Conservation (phyloP, 2,797 vertebrate species). For the Sciurus vulgaris region DNA sequence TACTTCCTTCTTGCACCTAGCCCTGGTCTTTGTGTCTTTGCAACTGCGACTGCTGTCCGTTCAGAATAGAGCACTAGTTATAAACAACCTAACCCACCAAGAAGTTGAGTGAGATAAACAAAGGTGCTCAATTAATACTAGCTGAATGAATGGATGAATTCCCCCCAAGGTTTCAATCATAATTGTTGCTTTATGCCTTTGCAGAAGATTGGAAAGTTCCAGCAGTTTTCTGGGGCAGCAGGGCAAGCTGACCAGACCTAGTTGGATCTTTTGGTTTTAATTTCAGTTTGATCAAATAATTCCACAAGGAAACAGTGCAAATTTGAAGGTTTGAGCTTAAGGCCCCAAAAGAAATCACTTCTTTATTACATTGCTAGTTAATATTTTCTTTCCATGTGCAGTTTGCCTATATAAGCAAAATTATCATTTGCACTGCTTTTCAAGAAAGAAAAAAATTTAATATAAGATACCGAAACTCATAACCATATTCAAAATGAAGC, state of each 20-base stretch:
- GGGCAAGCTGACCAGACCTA: conserved; percentile 58
- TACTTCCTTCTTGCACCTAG: background rate
- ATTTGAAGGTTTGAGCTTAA: conserved; percentile 77
- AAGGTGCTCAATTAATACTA: conserved; percentile 59
- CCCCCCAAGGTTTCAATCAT: conserved; percentile 12
- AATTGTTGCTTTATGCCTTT: conserved; percentile 61
- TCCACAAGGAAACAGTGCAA: conserved; percentile 80
- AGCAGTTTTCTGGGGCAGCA: background rate
- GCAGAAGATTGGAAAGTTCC: conserved; percentile 53
- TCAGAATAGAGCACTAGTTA: background rate
- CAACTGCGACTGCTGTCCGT: background rate
- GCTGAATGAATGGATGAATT: background rate
- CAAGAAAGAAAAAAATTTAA: conserved; percentile 74
- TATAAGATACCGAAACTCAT: conserved; percentile 67
- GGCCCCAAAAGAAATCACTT: conserved; percentile 80
- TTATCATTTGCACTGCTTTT: conserved; percentile 75
- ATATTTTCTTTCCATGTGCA: conserved; percentile 76
- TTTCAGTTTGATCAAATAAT: conserved; percentile 79
- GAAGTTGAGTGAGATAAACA: background rate
- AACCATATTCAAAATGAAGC: conserved; percentile 73
- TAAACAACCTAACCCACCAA: background rate
- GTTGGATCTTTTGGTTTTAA: conserved; percentile 74
- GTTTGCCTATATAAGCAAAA: conserved; percentile 75
- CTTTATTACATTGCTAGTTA: conserved; percentile 80
- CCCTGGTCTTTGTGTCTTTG: background rate